These are phyloP conservation scores for Spermophilus dauricus DNA, from an alignment of 2,113 vertebrate genomes.

Conservation along the genomic window DNA sequence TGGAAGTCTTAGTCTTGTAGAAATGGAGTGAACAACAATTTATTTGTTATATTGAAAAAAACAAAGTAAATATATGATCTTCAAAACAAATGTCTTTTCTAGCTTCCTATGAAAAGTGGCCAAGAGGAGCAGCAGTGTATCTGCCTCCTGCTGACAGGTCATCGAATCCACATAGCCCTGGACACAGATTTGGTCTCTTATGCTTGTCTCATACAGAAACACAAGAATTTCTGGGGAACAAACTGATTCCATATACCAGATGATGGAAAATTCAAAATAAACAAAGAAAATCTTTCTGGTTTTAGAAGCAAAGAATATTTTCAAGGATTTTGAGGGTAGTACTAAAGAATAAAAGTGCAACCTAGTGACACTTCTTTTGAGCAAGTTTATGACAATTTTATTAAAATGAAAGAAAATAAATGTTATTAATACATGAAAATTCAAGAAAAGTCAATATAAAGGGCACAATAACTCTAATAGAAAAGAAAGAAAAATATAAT, in stretches of 20 bases:
- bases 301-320: neutral
- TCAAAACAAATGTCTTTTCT: neutral
- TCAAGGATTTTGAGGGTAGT: neutral
- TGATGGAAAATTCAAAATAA: neutral
- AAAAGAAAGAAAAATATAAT: neutral
- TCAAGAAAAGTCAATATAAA: neutral
- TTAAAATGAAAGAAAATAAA: constrained; percentile 14
- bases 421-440: constrained; percentile 17
- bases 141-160: too few species aligned
- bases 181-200: neutral
- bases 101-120: neutral
- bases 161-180: neutral
- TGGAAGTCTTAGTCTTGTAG: neutral
- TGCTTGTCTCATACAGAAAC: neutral
- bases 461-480: neutral
- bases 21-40: neutral
- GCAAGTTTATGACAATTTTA: neutral
- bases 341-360: neutral
- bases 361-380: neutral
- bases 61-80: neutral
- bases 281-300: neutral
- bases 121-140: neutral
- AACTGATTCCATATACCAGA: neutral
- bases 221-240: neutral
- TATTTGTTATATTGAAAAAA: neutral